These are phyloP conservation scores for Chroicocephalus ridibundus DNA, from an alignment of 2,113 vertebrate species.

Conservation along the genomic window DNA sequence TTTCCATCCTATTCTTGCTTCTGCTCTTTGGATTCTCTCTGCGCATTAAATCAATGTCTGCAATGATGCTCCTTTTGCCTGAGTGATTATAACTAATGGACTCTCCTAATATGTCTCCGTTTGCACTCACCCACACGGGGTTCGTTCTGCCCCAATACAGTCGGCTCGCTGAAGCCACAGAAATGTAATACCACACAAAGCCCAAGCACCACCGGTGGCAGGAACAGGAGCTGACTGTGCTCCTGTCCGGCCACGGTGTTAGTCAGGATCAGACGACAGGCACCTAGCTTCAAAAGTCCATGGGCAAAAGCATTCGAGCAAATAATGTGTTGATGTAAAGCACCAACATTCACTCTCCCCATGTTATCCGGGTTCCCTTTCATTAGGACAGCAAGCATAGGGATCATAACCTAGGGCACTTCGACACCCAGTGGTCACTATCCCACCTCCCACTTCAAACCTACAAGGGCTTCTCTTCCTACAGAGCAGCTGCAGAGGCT, in stretches of 20 bases:
- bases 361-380: background rate
- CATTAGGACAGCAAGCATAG: background rate
- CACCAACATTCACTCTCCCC: background rate
- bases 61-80: background rate
- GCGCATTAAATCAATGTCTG: background rate
- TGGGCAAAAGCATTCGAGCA: background rate
- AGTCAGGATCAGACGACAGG: background rate
- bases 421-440: background rate
- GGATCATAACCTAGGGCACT: background rate
- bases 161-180: background rate
- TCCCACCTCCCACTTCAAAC: background rate
- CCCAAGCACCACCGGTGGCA: background rate
- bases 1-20: background rate
- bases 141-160: rapidly evolving
- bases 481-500: background rate
- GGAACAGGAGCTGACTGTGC: background rate
- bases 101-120: background rate
- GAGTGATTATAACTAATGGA: background rate
- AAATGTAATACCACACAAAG: background rate
- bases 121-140: background rate
- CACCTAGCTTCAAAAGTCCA: background rate
- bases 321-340: background rate
- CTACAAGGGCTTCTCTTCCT: background rate
- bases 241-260: rapidly evolving
- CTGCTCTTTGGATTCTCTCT: background rate